Conservation (phyloP, 2,113 vertebrate genomes). For the Aptenodytes forsteri region DNA sequence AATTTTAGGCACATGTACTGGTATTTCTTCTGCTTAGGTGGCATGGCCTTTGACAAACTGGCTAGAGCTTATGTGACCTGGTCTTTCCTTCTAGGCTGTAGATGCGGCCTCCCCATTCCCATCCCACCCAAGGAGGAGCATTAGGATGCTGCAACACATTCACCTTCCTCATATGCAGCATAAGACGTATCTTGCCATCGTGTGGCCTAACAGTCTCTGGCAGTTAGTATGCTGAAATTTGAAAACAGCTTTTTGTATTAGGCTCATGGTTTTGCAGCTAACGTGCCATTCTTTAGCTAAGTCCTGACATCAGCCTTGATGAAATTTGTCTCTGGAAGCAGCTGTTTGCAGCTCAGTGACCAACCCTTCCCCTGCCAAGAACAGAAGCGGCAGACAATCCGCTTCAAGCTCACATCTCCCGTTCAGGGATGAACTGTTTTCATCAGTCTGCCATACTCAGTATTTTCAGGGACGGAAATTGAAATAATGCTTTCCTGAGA, state of each 20-base stretch:
- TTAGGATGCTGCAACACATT: neutral
- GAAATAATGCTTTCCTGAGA: neutral
- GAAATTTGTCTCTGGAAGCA: neutral
- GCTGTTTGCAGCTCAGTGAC: neutral
- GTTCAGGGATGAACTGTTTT: neutral
- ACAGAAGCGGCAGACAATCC: neutral
- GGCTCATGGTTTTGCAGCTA: neutral
- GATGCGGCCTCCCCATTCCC: neutral
- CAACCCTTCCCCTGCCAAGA: neutral
- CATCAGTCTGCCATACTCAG: neutral
- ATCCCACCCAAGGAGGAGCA: neutral
- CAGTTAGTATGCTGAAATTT: neutral
- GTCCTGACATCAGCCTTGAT: neutral
- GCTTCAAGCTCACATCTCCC: neutral
- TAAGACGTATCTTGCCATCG: neutral
- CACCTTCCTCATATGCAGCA: neutral
- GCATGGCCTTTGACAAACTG: neutral
- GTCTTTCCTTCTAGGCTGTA: neutral
- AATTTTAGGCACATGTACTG: neutral
- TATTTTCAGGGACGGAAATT: neutral
- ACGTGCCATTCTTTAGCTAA: neutral
- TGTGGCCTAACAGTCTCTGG: neutral
- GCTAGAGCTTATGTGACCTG: rapidly evolving
- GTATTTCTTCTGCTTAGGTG: neutral
- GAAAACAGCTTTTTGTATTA: neutral